Conservation (phyloP, 1,140 invertebrate species). For the Drosophila truncata region DNA sequence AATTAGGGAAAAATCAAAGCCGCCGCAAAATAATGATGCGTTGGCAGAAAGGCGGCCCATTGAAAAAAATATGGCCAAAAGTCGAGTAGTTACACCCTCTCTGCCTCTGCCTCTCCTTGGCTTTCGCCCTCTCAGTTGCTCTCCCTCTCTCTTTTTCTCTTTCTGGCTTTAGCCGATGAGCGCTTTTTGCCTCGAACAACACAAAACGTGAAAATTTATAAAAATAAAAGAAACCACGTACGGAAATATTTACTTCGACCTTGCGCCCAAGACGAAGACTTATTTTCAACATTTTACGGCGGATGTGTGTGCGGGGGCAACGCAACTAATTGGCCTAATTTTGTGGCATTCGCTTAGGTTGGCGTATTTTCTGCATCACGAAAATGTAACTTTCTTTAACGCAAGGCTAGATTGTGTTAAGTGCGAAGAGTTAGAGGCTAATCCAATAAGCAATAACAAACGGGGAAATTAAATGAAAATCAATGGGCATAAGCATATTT, state of each 20-base stretch:
- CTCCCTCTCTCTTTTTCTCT: background rate
- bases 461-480: constrained; percentile 49
- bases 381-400: background rate
- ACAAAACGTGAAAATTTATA: constrained; percentile 52
- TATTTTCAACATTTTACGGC: constrained; percentile 22
- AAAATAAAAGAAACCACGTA: constrained; percentile 54
- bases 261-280: constrained; percentile 13
- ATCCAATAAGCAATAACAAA: constrained; percentile 11
- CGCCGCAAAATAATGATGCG: constrained; percentile 41
- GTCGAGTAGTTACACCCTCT: constrained; percentile 48
- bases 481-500: constrained; percentile 46
- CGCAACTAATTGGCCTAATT: constrained; percentile 40
- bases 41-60: constrained; percentile 62
- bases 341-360: background rate
- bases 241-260: constrained; percentile 45
- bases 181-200: constrained; percentile 47
- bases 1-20: constrained; percentile 11
- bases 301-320: constrained; percentile 9
- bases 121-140: constrained; percentile 17
- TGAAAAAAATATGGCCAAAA: constrained; percentile 56
- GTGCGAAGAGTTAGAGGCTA: background rate
- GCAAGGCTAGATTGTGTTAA: background rate
- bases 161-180: constrained; percentile 25
- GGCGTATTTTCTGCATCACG: background rate
- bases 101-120: constrained; percentile 10